Conservation (phyloP, 2,797 vertebrate genomes). For the Heterohyrax brucei region DNA sequence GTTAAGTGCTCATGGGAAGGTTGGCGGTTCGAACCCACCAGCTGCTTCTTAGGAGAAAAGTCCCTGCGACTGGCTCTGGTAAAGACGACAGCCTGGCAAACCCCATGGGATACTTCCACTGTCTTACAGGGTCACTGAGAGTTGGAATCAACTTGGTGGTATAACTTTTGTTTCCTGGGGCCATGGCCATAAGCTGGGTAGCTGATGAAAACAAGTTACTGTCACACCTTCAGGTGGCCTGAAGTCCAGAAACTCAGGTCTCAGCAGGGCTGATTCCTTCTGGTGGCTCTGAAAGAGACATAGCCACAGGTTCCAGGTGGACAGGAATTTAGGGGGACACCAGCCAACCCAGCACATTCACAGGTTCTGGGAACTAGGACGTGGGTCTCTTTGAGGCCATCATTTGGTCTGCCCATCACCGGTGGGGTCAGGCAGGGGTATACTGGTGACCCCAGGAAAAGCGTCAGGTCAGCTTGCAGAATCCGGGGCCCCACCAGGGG, state of each 20-base stretch:
- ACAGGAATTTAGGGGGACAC: not conserved
- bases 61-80: no score
- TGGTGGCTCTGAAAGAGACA: no score
- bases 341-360: no score
- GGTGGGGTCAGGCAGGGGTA: not conserved
- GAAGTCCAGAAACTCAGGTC: no score
- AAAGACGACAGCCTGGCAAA: no score
- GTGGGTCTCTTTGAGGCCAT: not conserved
- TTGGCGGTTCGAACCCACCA: no score
- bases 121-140: no score
- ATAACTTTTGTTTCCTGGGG: not conserved
- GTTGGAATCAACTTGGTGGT: no score
- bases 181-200: not conserved
- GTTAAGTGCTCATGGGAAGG: no score
- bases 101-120: no score
- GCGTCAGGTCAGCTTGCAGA: not conserved
- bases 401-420: not conserved
- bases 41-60: no score
- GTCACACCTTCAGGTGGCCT: not conserved
- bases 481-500: not conserved
- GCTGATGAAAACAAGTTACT: not conserved
- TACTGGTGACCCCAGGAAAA: not conserved
- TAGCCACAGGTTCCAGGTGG: not conserved
- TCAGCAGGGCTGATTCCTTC: no score
- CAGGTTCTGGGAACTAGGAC: not conserved